Evolutionary conservation across 2,113 vertebrate genomes (phyloP).

Genomic region (Petrocephalus microphthalmus): DNA sequence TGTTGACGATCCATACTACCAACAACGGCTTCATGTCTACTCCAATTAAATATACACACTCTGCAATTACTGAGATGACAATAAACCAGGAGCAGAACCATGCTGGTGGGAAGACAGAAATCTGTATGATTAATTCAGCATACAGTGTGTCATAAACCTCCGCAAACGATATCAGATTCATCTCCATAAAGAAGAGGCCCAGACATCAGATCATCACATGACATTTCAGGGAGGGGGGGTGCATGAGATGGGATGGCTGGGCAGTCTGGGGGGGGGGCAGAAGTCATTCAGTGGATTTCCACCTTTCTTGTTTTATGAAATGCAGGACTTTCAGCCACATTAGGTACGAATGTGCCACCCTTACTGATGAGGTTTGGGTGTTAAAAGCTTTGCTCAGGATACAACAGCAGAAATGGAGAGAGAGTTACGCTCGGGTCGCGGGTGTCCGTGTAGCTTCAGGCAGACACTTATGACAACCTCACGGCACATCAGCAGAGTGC

Average conservation of each 20-base stretch:
- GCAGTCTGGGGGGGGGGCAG: background rate
- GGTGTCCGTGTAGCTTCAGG: background rate
- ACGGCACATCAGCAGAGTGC: background rate
- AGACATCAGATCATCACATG: background rate
- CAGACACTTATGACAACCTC: background rate
- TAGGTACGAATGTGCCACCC: background rate
- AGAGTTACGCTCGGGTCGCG: background rate
- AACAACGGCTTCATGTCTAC: background rate
- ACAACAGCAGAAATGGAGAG: background rate
- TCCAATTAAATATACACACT: background rate
- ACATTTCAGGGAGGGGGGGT: background rate
- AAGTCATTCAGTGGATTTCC: too few species aligned
- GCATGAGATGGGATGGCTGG: background rate
- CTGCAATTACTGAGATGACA: background rate
- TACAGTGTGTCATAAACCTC: background rate
- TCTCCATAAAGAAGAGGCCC: background rate
- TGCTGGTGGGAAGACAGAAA: background rate
- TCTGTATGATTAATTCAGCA: background rate
- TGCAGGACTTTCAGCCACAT: background rate
- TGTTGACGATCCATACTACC: background rate
- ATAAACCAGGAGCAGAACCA: background rate
- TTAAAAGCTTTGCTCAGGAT: background rate
- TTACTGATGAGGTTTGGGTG: background rate
- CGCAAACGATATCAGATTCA: background rate
- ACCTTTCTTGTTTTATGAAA: background rate